Conservation (phyloP, 2,113 vertebrate genomes). For the Muntiacus reevesi region DNA sequence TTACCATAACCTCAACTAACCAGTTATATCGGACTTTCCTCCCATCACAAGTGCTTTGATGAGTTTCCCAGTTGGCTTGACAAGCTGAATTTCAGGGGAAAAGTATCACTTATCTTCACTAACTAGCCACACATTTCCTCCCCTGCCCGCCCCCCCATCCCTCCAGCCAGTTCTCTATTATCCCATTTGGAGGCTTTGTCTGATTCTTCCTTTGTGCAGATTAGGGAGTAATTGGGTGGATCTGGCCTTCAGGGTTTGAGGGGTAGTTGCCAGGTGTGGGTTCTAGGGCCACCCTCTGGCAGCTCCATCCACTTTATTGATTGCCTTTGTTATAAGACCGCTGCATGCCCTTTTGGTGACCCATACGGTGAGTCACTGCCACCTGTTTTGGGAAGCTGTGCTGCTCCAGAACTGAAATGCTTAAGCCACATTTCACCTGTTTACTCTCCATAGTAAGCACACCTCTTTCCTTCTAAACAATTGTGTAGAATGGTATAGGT, state of each 20-base stretch:
- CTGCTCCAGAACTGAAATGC: neutral
- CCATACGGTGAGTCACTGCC: neutral
- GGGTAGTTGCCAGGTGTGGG: neutral
- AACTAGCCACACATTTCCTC: neutral
- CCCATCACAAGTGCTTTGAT: neutral
- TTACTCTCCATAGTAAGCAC: neutral
- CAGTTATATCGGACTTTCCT: neutral
- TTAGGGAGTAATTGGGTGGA: neutral
- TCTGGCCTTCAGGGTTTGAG: neutral
- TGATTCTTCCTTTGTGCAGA: neutral
- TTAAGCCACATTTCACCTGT: neutral
- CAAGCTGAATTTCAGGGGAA: neutral
- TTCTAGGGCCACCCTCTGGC: neutral
- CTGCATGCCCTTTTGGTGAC: neutral
- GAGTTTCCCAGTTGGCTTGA: neutral
- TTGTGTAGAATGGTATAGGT: neutral
- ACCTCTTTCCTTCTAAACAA: neutral
- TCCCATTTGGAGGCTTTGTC: neutral
- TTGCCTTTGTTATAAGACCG: neutral
- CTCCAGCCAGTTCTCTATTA: neutral
- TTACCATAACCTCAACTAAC: neutral
- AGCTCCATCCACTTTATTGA: neutral
- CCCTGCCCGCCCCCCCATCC: rapidly evolving
- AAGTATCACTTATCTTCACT: neutral
- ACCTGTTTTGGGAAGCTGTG: neutral